Evolutionary conservation across 2,797 vertebrate genomes (phyloP), one percentile per base, ranked within the genome.

Genomic region (Neomorphus geoffroyi): DNA sequence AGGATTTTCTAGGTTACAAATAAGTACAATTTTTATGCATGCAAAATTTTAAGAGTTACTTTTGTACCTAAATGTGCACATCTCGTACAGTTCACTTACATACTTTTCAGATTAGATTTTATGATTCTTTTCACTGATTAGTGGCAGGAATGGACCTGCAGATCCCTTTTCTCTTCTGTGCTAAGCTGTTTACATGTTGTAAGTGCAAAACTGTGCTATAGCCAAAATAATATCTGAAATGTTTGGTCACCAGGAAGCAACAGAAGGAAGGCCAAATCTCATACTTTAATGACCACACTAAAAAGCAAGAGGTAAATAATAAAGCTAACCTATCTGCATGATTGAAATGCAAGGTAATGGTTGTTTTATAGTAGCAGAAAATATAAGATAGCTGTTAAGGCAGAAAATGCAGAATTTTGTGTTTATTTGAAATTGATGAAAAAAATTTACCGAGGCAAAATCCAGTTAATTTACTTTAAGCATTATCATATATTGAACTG

Each of bases 211-310:
- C 24, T 81, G 24, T 3, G 2, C 79, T 65, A 67, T 61, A 75
- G 67, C 51, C 54, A 75, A 85, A 93, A 48, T 61, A 57, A 37
- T 65, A 53, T 65, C 79, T 82, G 51, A 72, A 79, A 65, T 94
- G 72, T 60, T 82, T 77, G 22, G 28, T 75, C 62, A 65, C 35
- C 21, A 8, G 45, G 41, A 60, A 61, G 61, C 33, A 72, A 64
- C 4, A 57, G 60, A 82, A 71, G 72, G 71, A 80, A 90, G 71
- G 64, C 33, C 82, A 92, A 85, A 69, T 26, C 19, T 91, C 70
- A 16, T 26, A 37, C 33, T 79, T 88, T 93, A 72, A 23, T 56
- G 53, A 56, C 30, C 53, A 43, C 30, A 17, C 60, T 61, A 78
- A 67, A 86, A 85, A 74, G 48, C 39, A 75, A 27, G 32, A 43